Evolutionary conservation across 2,113 vertebrate genomes (phyloP).

Genomic region (Coregonus clupeaformis): DNA sequence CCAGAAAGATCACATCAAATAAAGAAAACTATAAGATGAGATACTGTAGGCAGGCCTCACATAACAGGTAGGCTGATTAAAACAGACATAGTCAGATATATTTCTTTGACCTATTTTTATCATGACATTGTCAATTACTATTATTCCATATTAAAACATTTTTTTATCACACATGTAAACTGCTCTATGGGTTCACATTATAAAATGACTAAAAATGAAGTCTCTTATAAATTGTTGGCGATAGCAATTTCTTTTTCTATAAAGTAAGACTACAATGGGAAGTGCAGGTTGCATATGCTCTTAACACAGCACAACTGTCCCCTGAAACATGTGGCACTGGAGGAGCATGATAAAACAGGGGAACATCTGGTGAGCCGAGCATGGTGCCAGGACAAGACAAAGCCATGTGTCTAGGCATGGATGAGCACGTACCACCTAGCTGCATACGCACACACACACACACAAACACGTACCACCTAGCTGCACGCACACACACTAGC

Average conservation of each 20-base stretch:
- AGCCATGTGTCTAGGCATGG: conserved; percentile 73
- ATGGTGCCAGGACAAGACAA: conserved; percentile 77
- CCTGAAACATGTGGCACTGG: conserved; percentile 62
- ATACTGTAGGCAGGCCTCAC: neutral
- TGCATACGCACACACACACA: conserved; percentile 31
- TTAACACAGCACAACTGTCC: conserved; percentile 51
- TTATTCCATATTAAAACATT: neutral
- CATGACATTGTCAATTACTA: neutral
- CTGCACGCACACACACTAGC: too few relatives aligned
- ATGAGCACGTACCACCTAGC: conserved; percentile 14
- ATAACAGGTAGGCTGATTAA: neutral
- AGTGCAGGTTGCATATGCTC: conserved; percentile 52
- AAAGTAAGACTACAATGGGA: conserved; percentile 42
- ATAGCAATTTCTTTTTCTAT: conserved; percentile 17
- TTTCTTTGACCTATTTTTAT: neutral
- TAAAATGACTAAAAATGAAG: neutral
- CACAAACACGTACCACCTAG: conserved; percentile 13
- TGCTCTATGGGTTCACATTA: neutral
- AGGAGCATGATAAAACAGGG: conserved; percentile 76
- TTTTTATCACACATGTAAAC: neutral
- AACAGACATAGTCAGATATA: neutral
- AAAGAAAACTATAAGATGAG: neutral
- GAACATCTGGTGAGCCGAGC: conserved; percentile 77
- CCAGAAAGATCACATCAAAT: neutral
- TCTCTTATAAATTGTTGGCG: neutral